Base-by-base conservation (phyloP, 2,888 invertebrate genomes). In the Lithophane leautieri region DNA sequence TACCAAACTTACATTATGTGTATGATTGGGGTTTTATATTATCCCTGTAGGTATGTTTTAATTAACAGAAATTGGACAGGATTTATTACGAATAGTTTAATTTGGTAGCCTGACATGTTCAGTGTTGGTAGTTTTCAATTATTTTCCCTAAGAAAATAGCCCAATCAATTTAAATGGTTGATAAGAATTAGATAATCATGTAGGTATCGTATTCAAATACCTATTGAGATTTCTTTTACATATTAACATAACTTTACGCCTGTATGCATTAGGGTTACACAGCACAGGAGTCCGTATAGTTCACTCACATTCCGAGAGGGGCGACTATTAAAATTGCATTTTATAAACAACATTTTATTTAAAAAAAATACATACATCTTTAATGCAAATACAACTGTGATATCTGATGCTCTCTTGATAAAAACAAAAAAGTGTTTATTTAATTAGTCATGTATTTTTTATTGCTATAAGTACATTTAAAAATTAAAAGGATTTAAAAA, bases 401-500 rank as follows among this genome's bases (percentile, higher is more conserved):
- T 54, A 44, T 44, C 6, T 25, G 22, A 22, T 60, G 34, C 40
- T 42, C n/a, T 44, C 16, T 22, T 56, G 16, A 47, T 19, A 54
- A 44, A 44, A n/a, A 2, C 4, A 22, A 54, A 54, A 42, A 44
- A 9, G n/a, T 50, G 25, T 19, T 72, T 47, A 19, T 28, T 16
- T 22, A 60, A 60, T 28, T n/a, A 73, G 2, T 28, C 28, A 42
- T 50, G 28, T 28, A 52, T 62, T 28, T 74, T 73, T 42, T 61
- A 34, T 12, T 16, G 44, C 7, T n/a, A n/a, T n/a, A n/a, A n/a
- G 22, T 22, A 66, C 16, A n/a, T 62, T 34, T 34, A 28, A 40
- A 68, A 69, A 44, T 34, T 34, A 28, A 40, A 68, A 69, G 52
- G 44, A 61, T 63, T 67, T 52, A 52, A 71, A 50, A 78, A 65